phyloP scores from a whole-genome alignment of 2,113 vertebrate species.

The Hydropotes inermis region DNA sequence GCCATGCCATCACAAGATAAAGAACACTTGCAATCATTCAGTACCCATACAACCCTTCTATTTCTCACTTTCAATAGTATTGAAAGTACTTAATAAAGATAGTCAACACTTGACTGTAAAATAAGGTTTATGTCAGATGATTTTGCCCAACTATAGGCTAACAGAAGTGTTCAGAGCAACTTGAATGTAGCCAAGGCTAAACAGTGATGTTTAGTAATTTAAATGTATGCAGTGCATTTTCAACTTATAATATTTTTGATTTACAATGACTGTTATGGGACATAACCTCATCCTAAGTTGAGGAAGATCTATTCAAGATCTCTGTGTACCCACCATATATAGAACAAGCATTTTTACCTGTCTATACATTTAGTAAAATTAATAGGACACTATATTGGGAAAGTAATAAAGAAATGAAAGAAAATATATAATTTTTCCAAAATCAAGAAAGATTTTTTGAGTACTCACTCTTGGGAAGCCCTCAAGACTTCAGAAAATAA shows the following conservation, averaged over 20 bases:
- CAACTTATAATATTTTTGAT: background rate
- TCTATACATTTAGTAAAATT: background rate
- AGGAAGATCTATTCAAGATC: background rate
- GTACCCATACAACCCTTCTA: background rate
- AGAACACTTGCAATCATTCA: background rate
- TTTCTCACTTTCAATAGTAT: background rate
- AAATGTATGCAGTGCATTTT: background rate
- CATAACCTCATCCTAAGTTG: background rate
- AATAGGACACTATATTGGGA: background rate
- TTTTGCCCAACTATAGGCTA: background rate
- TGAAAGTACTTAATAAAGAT: background rate
- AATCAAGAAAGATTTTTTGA: background rate
- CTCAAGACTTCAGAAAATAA: background rate
- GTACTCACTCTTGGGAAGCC: background rate
- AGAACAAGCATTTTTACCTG: background rate
- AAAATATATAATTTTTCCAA: background rate
- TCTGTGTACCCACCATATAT: accelerated
- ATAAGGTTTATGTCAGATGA: background rate
- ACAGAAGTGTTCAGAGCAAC: background rate
- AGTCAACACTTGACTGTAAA: background rate
- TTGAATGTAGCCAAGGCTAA: background rate
- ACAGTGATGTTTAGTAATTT: background rate
- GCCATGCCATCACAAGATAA: background rate
- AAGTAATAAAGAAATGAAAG: background rate
- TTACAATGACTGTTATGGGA: background rate